A percentile compares a stretch with the other conserved stretches of the same genome.
Evolutionary conservation across 2,113 vertebrate species (phyloP).

Genomic region (Mus spicilegus): DNA sequence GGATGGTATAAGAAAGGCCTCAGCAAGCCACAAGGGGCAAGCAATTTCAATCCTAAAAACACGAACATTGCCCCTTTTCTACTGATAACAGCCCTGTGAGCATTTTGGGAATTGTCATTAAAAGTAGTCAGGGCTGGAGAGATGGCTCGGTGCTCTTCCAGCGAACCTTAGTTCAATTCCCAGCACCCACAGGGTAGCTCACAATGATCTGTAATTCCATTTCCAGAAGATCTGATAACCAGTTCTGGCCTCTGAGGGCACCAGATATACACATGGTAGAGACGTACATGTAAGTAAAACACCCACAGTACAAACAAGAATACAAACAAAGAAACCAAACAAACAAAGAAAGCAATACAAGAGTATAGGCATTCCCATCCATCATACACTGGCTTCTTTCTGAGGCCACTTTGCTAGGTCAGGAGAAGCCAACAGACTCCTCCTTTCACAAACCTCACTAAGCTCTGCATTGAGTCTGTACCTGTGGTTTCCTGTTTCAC

Average conservation of each 20-base stretch:
- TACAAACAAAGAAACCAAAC: neutral
- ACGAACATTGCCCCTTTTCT: neutral
- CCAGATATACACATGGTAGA: neutral
- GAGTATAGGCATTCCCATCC: neutral
- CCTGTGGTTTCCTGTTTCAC: neutral
- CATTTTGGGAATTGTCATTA: slow-evolving; percentile 25
- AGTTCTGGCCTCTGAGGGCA: neutral
- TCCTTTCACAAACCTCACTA: neutral
- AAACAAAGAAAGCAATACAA: neutral
- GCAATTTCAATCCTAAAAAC: neutral
- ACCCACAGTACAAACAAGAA: neutral
- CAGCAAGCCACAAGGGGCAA: too few relatives aligned
- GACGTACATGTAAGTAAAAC: neutral
- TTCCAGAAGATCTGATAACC: neutral
- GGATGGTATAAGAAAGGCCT: too few relatives aligned
- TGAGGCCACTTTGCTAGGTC: neutral
- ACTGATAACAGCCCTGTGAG: neutral
- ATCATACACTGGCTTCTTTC: neutral
- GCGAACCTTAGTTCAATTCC: neutral
- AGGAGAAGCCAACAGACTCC: neutral
- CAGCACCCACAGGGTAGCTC: neutral
- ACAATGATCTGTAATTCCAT: neutral
- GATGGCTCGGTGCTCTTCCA: neutral
- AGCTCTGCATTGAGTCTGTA: neutral
- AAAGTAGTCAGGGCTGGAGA: neutral